Evolutionary conservation across 2,113 vertebrate genomes (phyloP).

Genomic region (Colius striatus): DNA sequence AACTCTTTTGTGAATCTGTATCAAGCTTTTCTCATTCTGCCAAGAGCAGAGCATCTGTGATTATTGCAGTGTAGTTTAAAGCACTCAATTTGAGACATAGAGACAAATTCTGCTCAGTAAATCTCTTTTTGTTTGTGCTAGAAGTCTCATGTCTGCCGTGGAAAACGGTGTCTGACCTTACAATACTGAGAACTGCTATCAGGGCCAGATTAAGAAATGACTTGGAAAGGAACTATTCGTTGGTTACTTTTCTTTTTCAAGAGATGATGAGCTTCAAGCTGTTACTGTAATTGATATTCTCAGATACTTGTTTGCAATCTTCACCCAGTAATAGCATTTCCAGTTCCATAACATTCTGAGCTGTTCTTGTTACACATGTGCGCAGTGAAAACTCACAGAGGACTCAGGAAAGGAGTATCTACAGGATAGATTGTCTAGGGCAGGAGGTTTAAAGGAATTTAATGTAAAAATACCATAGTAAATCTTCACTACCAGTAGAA

Average conservation of each 20-base stretch:
- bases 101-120: neutral
- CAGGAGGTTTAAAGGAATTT: neutral
- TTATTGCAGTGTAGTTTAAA: constrained; percentile 20
- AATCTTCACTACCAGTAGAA: neutral
- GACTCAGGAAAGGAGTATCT: neutral
- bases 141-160: neutral
- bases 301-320: neutral
- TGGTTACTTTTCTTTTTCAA: neutral
- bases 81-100: neutral
- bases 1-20: constrained; percentile 30
- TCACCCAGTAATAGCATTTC: neutral
- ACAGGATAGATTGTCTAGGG: neutral
- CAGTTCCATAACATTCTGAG: neutral
- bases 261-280: neutral
- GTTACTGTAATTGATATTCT: neutral
- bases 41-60: constrained; percentile 64
- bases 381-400: neutral
- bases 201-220: neutral
- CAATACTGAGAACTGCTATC: neutral
- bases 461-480: neutral
- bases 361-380: neutral
- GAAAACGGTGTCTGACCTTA: neutral
- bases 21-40: constrained; percentile 43
- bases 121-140: neutral
- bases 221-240: neutral